phyloP scores from a whole-genome alignment of 2,888 invertebrate genomes.

The Incurvaria masculella region DNA sequence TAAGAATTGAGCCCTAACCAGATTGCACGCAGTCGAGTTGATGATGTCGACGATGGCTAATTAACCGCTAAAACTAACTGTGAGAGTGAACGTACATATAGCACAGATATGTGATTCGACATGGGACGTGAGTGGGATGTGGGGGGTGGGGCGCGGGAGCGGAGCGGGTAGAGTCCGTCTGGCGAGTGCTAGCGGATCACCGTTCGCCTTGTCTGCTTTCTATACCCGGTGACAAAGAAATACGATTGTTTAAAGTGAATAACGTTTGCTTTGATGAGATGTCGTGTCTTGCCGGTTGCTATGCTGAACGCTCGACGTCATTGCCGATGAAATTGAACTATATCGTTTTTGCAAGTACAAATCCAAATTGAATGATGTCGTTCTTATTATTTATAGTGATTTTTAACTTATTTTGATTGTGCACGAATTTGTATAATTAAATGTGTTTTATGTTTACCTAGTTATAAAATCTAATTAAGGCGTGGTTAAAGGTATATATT shows the following conservation, averaged over 20 bases:
- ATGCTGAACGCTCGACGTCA: constrained; percentile 36
- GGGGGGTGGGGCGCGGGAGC: background rate
- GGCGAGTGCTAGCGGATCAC: background rate
- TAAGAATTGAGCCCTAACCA: background rate
- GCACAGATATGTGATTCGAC: too few relatives aligned
- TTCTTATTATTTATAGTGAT: constrained; percentile 33
- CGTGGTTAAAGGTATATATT: constrained; percentile 36
- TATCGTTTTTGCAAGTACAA: constrained; percentile 54
- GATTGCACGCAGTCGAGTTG: background rate
- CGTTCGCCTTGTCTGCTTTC: background rate
- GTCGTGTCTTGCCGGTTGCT: constrained; percentile 50
- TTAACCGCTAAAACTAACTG: background rate
- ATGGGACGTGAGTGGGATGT: background rate
- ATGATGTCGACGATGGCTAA: background rate
- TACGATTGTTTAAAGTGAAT: background rate
- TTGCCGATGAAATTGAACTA: constrained; percentile 42
- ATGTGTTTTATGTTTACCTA: constrained; percentile 43
- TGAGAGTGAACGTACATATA: too few relatives aligned
- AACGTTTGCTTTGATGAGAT: background rate
- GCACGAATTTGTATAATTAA: constrained; percentile 53
- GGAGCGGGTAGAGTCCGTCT: background rate
- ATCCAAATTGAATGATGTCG: constrained; percentile 54
- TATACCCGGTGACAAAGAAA: background rate
- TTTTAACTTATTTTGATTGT: constrained; percentile 49
- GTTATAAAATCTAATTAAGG: background rate